Conservation (phyloP, 2,888 invertebrate species). For the Dysmachus trigonus region DNA sequence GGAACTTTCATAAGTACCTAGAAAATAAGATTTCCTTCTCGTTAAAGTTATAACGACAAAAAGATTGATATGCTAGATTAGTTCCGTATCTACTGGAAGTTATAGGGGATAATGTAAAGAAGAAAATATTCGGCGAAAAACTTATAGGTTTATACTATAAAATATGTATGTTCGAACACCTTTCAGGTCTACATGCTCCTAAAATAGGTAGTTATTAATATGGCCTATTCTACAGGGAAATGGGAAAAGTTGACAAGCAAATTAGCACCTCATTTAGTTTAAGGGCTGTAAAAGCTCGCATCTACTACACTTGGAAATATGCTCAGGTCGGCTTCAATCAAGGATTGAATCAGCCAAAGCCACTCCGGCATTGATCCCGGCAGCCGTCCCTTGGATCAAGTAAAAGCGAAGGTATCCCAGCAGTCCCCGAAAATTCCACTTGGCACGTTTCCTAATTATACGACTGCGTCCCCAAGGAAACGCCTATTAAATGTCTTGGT, state of each 20-base stretch:
- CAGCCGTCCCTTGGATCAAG: background rate
- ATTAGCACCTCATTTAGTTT: conserved; percentile 12
- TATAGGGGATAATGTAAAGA: background rate
- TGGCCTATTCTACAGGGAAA: background rate
- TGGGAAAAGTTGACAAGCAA: background rate
- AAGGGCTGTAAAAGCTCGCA: background rate
- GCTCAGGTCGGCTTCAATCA: conserved; percentile 3
- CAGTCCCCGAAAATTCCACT: conserved; percentile 1
- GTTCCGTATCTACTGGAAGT: background rate
- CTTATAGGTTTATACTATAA: background rate
- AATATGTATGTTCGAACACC: background rate
- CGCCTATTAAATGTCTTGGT: conserved; percentile 39
- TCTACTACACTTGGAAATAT: background rate
- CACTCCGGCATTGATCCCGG: background rate
- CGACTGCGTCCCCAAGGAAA: conserved; percentile 26
- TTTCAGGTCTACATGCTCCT: background rate
- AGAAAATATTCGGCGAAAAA: background rate
- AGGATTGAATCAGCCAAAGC: background rate
- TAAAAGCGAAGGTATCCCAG: background rate
- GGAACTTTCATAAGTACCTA: background rate
- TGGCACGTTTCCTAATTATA: conserved; percentile 42
- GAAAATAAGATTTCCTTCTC: background rate
- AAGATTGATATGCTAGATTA: background rate
- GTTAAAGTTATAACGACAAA: background rate
- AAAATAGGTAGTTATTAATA: background rate